These are phyloP conservation scores for Numenius phaeopus DNA, from an alignment of 2,797 vertebrate species.

Conservation along the genomic window DNA sequence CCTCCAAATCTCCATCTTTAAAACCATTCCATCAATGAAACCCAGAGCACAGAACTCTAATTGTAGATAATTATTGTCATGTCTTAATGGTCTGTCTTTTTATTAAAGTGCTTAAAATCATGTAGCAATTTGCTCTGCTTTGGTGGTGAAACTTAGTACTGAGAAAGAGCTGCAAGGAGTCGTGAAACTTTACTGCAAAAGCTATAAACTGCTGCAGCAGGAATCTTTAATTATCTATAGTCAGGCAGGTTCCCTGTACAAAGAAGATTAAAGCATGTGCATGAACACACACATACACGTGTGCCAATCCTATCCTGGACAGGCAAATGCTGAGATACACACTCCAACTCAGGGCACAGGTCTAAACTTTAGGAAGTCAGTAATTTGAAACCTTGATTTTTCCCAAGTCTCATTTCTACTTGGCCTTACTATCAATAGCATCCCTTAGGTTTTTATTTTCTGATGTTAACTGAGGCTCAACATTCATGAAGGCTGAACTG, in stretches of 20 bases:
- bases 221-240: constrained; percentile 3
- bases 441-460: not conserved
- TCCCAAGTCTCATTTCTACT: not conserved
- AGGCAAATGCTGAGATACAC: not conserved
- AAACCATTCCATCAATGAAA: not conserved
- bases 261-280: not conserved
- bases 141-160: not conserved
- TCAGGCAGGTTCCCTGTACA: not conserved
- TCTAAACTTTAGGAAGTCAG: not conserved
- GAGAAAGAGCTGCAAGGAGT: not conserved
- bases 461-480: not conserved
- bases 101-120: not conserved
- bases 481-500: not conserved
- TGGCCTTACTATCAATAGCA: not conserved
- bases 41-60: not conserved
- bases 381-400: not conserved
- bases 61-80: not conserved
- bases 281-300: rapidly evolving
- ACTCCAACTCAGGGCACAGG: not conserved
- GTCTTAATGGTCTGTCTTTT: not conserved
- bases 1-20: not conserved
- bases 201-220: constrained; percentile 6
- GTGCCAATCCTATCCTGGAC: not conserved
- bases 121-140: constrained; percentile 1
- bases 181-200: not conserved